Evolutionary conservation across 1,140 invertebrate species (phyloP).

Genomic region (Lepidurus arcticus): DNA sequence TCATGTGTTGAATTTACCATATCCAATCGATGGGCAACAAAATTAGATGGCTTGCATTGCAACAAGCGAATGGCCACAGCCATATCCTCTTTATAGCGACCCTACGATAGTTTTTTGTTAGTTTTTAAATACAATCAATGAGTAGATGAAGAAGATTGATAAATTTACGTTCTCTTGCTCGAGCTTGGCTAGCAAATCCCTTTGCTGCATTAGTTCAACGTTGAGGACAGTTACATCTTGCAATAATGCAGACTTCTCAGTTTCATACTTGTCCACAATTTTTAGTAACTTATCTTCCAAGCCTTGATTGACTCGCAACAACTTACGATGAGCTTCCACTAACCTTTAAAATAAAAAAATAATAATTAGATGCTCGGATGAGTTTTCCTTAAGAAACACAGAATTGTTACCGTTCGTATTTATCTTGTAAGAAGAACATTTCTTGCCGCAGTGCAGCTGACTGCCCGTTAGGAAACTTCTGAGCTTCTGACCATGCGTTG

Average conservation of each 20-base stretch:
- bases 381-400: background rate
- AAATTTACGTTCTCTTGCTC: slow-evolving; percentile 84
- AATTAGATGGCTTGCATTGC: slow-evolving; percentile 91
- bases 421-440: slow-evolving; percentile 78
- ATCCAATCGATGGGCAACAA: slow-evolving; percentile 85
- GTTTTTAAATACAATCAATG: slow-evolving; percentile 28
- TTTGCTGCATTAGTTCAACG: slow-evolving; percentile 78
- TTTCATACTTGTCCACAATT: slow-evolving; percentile 87
- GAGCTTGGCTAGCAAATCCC: slow-evolving; percentile 74
- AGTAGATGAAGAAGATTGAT: background rate
- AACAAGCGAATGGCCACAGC: slow-evolving; percentile 87
- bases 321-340: slow-evolving; percentile 84
- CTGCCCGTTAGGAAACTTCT: slow-evolving; percentile 65
- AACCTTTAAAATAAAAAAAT: slow-evolving; percentile 52
- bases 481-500: slow-evolving; percentile 71
- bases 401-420: slow-evolving; percentile 67
- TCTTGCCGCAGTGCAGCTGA: slow-evolving; percentile 75
- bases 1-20: slow-evolving; percentile 60
- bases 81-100: slow-evolving; percentile 89
- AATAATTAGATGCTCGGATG: background rate
- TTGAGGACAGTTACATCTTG: slow-evolving; percentile 81
- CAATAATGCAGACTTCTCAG: slow-evolving; percentile 78
- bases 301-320: slow-evolving; percentile 91
- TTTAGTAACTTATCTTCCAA: slow-evolving; percentile 89
- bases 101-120: slow-evolving; percentile 54